Evolutionary conservation across 2,113 vertebrate genomes (phyloP).

Genomic region (Cygnus buccinator): DNA sequence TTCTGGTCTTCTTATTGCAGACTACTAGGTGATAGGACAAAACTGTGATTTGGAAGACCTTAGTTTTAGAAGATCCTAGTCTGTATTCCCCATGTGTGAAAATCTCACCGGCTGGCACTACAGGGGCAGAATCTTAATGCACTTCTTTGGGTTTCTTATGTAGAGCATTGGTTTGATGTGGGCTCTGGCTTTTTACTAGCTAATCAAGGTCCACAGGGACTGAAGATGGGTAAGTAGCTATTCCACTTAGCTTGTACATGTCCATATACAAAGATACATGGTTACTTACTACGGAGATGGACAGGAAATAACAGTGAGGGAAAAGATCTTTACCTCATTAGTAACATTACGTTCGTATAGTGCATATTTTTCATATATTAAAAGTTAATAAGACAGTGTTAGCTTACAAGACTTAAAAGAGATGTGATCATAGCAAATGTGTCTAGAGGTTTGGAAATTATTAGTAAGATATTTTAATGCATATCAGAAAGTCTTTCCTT

Average conservation of each 20-base stretch:
- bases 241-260: slow-evolving; percentile 47
- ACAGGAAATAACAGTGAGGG: slow-evolving; percentile 59
- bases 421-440: neutral
- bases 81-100: slow-evolving; percentile 18
- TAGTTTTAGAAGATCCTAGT: neutral
- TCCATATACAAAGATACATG: slow-evolving; percentile 62
- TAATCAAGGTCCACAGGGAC: slow-evolving; percentile 47
- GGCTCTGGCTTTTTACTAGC: slow-evolving; percentile 42
- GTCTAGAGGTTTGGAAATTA: neutral
- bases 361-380: slow-evolving; percentile 62
- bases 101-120: slow-evolving; percentile 48
- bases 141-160: neutral
- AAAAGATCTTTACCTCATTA: slow-evolving; percentile 60
- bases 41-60: neutral
- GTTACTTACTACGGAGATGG: slow-evolving; percentile 57
- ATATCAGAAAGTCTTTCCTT: neutral
- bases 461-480: neutral
- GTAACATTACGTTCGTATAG: slow-evolving; percentile 44
- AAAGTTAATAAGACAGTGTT: slow-evolving; percentile 63
- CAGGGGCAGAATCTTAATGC: slow-evolving; percentile 54
- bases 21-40: neutral
- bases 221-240: slow-evolving; percentile 56
- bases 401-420: slow-evolving; percentile 18
- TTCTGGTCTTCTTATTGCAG: neutral
- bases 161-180: slow-evolving; percentile 10